Evolutionary conservation across 2,113 vertebrate species (phyloP).

Genomic region (Telmatochromis bifrenatus): DNA sequence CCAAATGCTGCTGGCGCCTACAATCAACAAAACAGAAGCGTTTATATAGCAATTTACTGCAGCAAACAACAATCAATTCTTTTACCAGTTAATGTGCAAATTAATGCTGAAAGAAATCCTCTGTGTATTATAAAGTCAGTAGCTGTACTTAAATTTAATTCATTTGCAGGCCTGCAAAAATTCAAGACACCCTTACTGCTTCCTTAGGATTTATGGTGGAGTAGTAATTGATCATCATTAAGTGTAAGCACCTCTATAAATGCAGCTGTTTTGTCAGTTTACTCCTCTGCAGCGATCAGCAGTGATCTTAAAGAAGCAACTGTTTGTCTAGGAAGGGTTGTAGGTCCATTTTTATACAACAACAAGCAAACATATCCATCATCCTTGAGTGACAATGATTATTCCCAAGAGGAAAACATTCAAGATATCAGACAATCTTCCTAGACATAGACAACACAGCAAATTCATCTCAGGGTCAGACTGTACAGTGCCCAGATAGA

Average conservation of each 20-base stretch:
- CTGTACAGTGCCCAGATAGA: not conserved
- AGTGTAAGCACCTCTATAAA: not conserved
- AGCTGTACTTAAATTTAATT: not conserved
- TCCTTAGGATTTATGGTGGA: not conserved
- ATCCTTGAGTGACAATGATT: not conserved
- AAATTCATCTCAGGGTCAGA: not conserved
- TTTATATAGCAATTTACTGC: not conserved
- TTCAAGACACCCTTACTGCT: not conserved
- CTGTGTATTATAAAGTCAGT: not conserved
- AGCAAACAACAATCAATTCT: not conserved
- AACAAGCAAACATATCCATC: not conserved
- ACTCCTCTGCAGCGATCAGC: not conserved
- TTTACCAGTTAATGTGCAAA: not conserved
- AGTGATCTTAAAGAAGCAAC: not conserved
- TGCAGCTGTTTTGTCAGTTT: not conserved
- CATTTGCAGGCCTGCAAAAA: not conserved
- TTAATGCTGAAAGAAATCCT: not conserved
- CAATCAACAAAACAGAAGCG: not conserved
- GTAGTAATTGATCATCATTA: not conserved
- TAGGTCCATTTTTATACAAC: not conserved
- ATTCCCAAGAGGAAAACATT: not conserved
- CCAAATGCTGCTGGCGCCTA: slow-evolving; percentile 97
- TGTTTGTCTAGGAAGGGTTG: not conserved
- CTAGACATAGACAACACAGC: not conserved
- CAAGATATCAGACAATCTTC: not conserved